These are phyloP conservation scores for Drosophila neonasuta DNA, from an alignment of 2,888 invertebrate species.

Conservation along the genomic window DNA sequence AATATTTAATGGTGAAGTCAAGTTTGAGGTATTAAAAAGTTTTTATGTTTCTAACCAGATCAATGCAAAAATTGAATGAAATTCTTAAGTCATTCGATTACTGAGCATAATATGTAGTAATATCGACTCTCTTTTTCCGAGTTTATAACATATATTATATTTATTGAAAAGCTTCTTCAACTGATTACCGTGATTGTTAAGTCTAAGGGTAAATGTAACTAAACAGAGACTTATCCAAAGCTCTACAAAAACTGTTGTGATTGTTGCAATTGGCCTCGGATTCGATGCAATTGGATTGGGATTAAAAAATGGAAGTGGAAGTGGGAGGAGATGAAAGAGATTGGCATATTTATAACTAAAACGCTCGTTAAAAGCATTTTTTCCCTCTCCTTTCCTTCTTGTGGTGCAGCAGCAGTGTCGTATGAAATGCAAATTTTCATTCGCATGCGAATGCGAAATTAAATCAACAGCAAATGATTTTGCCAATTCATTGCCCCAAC, in stretches of 20 bases:
- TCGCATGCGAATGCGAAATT: conserved; percentile 52
- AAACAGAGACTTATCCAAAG: background rate
- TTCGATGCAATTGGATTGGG: background rate
- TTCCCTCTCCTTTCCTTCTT: background rate
- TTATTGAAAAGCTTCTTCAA: too few relatives aligned
- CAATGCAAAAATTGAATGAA: too few relatives aligned
- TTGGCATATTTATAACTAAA: conserved; percentile 1
- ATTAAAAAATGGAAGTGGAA: background rate
- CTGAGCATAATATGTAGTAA: too few relatives aligned
- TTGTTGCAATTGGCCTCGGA: background rate
- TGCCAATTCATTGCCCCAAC: conserved; percentile 14
- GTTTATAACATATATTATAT: too few relatives aligned
- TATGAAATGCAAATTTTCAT: conserved; percentile 52
- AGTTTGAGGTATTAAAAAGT: too few relatives aligned
- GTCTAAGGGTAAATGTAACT: background rate
- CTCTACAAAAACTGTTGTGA: background rate
- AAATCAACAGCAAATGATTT: conserved; percentile 62
- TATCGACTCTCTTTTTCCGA: too few relatives aligned
- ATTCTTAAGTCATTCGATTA: too few relatives aligned
- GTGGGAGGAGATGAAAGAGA: background rate
- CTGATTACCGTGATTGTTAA: background rate
- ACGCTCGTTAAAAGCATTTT: conserved; percentile 5
- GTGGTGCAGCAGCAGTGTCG: background rate
- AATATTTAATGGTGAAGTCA: background rate
- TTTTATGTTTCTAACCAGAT: too few relatives aligned